These are phyloP conservation scores for Musca vetustissima DNA, from an alignment of 1,140 invertebrate genomes.

Conservation along the genomic window DNA sequence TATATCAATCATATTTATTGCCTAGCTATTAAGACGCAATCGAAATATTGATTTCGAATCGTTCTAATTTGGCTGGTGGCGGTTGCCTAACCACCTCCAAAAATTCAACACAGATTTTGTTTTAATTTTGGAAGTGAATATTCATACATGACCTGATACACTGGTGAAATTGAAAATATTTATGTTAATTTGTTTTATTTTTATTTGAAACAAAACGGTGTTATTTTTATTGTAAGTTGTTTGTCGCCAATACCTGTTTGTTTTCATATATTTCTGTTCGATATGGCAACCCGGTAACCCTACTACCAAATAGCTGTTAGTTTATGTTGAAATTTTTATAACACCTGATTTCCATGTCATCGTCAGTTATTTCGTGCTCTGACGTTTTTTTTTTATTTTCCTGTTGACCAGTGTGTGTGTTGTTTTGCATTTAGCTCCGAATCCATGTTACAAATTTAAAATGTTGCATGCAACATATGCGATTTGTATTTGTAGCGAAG, in stretches of 20 bases:
- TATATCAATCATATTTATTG: conserved; percentile 7
- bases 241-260: too few relatives aligned
- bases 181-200: too few relatives aligned
- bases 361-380: not conserved
- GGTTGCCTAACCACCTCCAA: not conserved
- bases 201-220: too few relatives aligned
- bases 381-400: too few relatives aligned
- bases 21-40: not conserved
- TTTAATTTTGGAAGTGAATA: not conserved
- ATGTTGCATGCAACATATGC: conserved; percentile 18
- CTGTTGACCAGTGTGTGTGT: not conserved
- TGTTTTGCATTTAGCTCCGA: not conserved
- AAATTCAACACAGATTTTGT: not conserved
- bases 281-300: too few relatives aligned
- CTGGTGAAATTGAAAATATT: too few relatives aligned
- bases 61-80: conserved; percentile 4
- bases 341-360: conserved; percentile 23
- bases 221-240: too few relatives aligned
- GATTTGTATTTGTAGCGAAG: conserved; percentile 7
- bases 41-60: not conserved
- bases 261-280: too few relatives aligned
- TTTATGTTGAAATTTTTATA: too few relatives aligned
- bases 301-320: too few relatives aligned
- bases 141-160: too few relatives aligned
- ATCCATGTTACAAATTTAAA: not conserved